A percentile compares a stretch with the other conserved stretches of the same genome.
Conservation (phyloP, 2,797 vertebrate species). For the Pseudomugil gertrudae region DNA sequence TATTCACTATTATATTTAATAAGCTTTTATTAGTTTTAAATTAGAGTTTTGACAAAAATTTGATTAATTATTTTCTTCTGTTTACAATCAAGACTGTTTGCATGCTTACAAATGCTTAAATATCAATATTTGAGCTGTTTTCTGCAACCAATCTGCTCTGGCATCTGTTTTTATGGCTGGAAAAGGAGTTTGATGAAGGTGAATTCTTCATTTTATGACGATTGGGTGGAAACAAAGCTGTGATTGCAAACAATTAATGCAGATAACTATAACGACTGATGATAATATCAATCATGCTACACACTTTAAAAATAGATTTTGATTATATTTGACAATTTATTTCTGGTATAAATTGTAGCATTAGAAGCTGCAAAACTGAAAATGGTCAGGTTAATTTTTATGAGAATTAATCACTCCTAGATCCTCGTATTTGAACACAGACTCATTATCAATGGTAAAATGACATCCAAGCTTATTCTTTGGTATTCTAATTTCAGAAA, state of each 20-base stretch:
- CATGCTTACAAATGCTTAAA: slow-evolving; percentile 33
- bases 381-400: too few species aligned
- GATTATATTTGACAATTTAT: background rate
- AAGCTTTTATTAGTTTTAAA: background rate
- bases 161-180: background rate
- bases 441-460: slow-evolving; percentile 7
- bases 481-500: background rate
- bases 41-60: background rate
- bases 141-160: background rate
- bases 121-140: background rate
- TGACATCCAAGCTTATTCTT: slow-evolving; percentile 6
- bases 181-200: background rate
- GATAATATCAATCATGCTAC: background rate
- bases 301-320: background rate
- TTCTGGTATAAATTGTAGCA: too few species aligned
- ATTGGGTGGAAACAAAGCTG: background rate
- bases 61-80: background rate
- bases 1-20: background rate
- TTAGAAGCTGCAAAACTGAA: background rate
- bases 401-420: background rate
- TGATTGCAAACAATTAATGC: background rate
- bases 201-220: background rate
- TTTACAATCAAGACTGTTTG: background rate
- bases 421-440: background rate
- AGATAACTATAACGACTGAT: background rate